Evolutionary conservation across 1,140 invertebrate species (phyloP), one percentile per base, ranked within the genome.

Genomic region (Magallana angulata): DNA sequence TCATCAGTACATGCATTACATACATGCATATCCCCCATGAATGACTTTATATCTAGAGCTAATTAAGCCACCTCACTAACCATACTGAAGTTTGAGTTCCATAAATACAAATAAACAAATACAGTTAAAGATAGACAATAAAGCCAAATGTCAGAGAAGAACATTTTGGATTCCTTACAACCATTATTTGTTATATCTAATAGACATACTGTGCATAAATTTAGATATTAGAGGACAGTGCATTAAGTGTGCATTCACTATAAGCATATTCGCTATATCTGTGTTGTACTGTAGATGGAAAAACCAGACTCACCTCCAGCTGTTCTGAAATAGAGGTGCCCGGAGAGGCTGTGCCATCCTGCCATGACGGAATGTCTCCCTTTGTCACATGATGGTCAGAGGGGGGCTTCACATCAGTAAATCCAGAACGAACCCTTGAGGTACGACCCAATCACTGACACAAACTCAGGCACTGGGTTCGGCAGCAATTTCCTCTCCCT

Each of bases 331-430:
- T 88, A 82, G 9, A 94, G 91, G 86, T 94, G 93, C 60, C 94
- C 94, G 3, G 93, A 93, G n/a, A 94, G 87, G 87, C 94, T 94
- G 88, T 93, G 91, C 93, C 94, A 94, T 18, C 92, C 92, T 24
- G 93, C 87, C 93, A 94, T 94, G 14, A 56, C 57, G 18, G 24
- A 30, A 18, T 30, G 68, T 12, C 24, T 36, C 24, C 24, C n/a
- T n/a, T n/a, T n/a, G n/a, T 76, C 68, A 76, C 68, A 76, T 76
- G 24, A 30, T 76, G 68, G 1, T 76, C 68, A 9, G 2, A 7
- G 24, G 11, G 30, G 11, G 18, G 7, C 24, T 18, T 30, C 68
- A 9, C 68, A 11, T 11, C 18, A 4, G 24, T 12, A 30, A 30
- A n/a, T 7, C 9, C 68, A 76, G 7, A 12, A 30, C 24, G 9